Percentiles rank a stretch among this genome's conserved stretches.
Conservation (phyloP, 37 sponge, comb jelly and placozoan genomes). For the Ianthella basta region DNA sequence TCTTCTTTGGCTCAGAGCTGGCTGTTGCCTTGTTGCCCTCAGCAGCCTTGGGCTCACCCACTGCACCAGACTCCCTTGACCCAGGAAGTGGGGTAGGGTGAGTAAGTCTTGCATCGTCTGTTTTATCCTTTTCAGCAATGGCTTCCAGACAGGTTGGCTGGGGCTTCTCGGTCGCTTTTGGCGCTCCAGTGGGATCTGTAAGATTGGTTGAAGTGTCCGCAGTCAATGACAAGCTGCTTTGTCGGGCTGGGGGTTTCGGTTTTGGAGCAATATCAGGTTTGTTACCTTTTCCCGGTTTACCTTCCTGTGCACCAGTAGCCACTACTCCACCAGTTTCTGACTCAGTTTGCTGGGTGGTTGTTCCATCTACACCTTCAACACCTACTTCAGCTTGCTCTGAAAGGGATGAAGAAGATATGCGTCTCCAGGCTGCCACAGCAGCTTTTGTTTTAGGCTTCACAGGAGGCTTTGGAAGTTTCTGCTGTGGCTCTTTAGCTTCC, state of each 20-base stretch:
- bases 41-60: not conserved
- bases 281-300: not conserved
- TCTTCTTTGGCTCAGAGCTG: too few relatives aligned
- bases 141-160: not conserved
- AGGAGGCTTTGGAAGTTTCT: constrained; percentile 25
- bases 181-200: not conserved
- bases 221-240: not conserved
- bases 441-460: constrained; percentile 25
- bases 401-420: not conserved
- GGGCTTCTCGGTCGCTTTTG: not conserved
- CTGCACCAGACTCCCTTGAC: not conserved
- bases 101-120: not conserved
- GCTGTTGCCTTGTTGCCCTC: too few relatives aligned
- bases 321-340: not conserved
- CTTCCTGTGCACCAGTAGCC: not conserved
- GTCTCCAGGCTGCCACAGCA: too few relatives aligned
- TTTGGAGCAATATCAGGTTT: constrained; percentile 6
- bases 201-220: not conserved
- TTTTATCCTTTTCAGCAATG: not conserved
- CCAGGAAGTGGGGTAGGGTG: not conserved
- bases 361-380: not conserved
- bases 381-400: constrained; percentile 8
- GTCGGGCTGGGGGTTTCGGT: not conserved
- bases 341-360: not conserved
- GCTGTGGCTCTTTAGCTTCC: not conserved